These are phyloP conservation scores for Drosophila gaucha DNA, from an alignment of 2,888 invertebrate species.

Conservation along the genomic window DNA sequence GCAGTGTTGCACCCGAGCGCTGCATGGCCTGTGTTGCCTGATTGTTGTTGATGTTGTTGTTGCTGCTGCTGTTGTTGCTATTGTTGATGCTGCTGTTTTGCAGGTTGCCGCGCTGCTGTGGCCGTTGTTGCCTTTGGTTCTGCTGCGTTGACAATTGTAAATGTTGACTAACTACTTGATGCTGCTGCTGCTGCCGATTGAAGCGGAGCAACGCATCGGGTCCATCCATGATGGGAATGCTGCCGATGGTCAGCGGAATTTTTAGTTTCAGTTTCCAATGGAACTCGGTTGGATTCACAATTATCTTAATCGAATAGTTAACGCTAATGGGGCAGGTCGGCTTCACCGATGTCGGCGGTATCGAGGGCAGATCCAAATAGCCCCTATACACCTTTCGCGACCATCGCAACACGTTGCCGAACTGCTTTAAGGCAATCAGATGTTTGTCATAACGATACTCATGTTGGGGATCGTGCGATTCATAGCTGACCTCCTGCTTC, in stretches of 20 bases:
- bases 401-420: conserved; percentile 87
- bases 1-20: conserved; percentile 60
- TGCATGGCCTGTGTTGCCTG: conserved; percentile 55
- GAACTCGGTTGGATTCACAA: conserved; percentile 86
- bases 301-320: conserved; percentile 89
- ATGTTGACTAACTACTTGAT: conserved; percentile 77
- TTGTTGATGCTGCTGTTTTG: conserved; percentile 25
- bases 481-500: conserved; percentile 87
- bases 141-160: conserved; percentile 68
- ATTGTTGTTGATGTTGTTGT: conserved; percentile 48
- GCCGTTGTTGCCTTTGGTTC: conserved; percentile 52
- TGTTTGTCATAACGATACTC: conserved; percentile 83
- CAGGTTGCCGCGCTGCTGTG: conserved; percentile 36
- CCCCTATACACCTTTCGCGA: conserved; percentile 88
- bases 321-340: conserved; percentile 90
- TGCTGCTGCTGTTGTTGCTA: conserved; percentile 37
- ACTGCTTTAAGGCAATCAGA: conserved; percentile 82
- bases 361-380: conserved; percentile 88
- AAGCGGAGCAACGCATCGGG: conserved; percentile 69
- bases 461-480: conserved; percentile 83
- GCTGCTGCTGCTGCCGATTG: conserved; percentile 68
- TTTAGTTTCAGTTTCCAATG: conserved; percentile 88
- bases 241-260: conserved; percentile 89
- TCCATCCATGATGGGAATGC: conserved; percentile 86
- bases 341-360: conserved; percentile 91